Evolutionary conservation across 1,140 invertebrate species (phyloP).

Genomic region (Anagrus nilaparvatae): DNA sequence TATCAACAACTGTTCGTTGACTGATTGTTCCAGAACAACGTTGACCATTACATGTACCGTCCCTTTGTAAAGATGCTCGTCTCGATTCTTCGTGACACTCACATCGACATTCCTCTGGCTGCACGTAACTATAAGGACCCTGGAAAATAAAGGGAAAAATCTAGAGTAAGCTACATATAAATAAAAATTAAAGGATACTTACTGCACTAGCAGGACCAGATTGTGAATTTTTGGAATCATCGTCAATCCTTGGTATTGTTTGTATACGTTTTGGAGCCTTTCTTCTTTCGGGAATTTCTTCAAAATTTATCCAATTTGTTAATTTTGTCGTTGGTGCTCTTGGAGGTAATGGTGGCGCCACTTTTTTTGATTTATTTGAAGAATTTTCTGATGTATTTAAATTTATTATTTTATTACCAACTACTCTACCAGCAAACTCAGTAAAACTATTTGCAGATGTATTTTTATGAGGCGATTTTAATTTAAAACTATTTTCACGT

Average conservation of each 20-base stretch:
- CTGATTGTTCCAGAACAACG: no score
- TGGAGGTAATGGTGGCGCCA: constrained; percentile 42
- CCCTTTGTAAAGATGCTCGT: constrained; percentile 29
- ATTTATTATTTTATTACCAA: no score
- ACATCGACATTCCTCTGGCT: constrained; percentile 70
- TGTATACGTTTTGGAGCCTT: constrained; percentile 71
- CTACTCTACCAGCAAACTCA: constrained; percentile 35
- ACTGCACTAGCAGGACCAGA: constrained; percentile 8
- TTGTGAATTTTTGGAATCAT: constrained; percentile 26
- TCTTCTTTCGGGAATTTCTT: constrained; percentile 69
- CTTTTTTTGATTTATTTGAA: constrained; percentile 11
- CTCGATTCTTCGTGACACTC: constrained; percentile 62
- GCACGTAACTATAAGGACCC: constrained; percentile 59
- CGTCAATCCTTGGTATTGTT: constrained; percentile 51
- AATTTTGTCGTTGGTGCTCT: constrained; percentile 27
- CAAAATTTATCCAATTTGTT: constrained; percentile 71
- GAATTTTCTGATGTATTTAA: neutral
- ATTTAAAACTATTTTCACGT: constrained; percentile 44
- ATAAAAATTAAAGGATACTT: neutral
- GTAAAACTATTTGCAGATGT: constrained; percentile 30
- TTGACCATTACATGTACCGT: constrained; percentile 14
- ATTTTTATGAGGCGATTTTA: constrained; percentile 35
- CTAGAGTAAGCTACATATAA: neutral
- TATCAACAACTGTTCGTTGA: no score
- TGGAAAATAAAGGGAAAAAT: constrained; percentile 3